Conservation (phyloP, 53 echinoderm and acorn worm species). For the Apostichopus leukothele region DNA sequence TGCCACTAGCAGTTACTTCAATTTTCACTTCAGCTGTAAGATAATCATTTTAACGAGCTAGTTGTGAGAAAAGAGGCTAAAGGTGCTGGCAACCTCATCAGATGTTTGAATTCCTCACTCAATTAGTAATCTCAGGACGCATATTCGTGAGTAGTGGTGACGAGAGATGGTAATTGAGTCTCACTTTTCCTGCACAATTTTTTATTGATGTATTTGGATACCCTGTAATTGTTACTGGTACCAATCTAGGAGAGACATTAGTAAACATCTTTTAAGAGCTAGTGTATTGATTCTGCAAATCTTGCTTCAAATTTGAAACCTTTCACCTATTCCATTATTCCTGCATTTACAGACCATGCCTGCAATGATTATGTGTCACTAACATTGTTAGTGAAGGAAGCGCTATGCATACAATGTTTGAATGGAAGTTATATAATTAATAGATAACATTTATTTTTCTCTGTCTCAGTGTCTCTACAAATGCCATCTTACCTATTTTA, state of each 20-base stretch:
- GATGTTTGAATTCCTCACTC: conserved; percentile 16
- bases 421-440: no score
- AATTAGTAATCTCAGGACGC: background rate
- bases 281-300: background rate
- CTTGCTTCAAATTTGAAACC: background rate
- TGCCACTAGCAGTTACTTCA: conserved; percentile 2
- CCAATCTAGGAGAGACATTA: background rate
- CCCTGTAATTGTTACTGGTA: background rate
- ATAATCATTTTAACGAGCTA: conserved; percentile 24
- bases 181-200: background rate
- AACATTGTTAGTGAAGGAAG: no score
- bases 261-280: background rate
- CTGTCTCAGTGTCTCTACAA: no score
- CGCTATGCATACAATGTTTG: no score
- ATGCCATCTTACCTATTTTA: no score
- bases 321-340: background rate
- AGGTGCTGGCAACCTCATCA: conserved; percentile 32
- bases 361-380: no score
- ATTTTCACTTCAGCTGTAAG: conserved; percentile 2
- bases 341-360: no score
- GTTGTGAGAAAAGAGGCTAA: conserved; percentile 5
- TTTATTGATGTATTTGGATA: conserved; percentile 7
- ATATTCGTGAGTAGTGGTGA: background rate
- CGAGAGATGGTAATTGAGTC: background rate
- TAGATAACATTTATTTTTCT: no score